Evolutionary conservation across 2,113 vertebrate species (phyloP).

Genomic region (Myiopsitta monachus): DNA sequence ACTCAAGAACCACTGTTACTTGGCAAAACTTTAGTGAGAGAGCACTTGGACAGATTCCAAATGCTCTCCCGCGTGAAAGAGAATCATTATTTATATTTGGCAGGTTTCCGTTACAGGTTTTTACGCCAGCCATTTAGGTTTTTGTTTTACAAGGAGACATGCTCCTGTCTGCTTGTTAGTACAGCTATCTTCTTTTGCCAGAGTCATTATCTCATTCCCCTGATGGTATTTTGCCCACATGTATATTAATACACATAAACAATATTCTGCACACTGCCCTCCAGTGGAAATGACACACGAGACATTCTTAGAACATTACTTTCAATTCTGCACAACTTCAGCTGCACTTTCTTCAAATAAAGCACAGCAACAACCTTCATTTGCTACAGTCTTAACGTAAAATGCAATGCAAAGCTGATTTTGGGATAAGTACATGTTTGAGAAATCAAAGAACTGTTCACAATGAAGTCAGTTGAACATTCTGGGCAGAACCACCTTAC

Average conservation of each 20-base stretch:
- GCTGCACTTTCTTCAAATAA: background rate
- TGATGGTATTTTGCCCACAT: background rate
- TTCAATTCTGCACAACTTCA: background rate
- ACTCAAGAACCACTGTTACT: background rate
- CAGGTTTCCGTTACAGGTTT: background rate
- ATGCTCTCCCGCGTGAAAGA: background rate
- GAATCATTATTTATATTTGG: background rate
- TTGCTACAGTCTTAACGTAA: background rate
- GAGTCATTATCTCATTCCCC: background rate
- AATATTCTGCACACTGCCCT: background rate
- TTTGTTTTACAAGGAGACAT: background rate
- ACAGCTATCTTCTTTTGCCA: background rate
- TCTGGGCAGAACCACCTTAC: background rate
- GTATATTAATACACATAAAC: slow-evolving; percentile 1
- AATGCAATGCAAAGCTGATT: background rate
- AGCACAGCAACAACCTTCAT: background rate
- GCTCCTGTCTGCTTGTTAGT: background rate
- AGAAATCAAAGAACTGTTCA: background rate
- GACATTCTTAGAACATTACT: background rate
- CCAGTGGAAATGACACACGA: background rate
- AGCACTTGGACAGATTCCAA: background rate
- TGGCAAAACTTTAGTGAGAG: background rate
- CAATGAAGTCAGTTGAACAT: background rate
- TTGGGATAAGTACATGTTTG: background rate
- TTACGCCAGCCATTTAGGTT: background rate